Conservation (phyloP, 2,888 invertebrate genomes). For the Orgyia antiqua region DNA sequence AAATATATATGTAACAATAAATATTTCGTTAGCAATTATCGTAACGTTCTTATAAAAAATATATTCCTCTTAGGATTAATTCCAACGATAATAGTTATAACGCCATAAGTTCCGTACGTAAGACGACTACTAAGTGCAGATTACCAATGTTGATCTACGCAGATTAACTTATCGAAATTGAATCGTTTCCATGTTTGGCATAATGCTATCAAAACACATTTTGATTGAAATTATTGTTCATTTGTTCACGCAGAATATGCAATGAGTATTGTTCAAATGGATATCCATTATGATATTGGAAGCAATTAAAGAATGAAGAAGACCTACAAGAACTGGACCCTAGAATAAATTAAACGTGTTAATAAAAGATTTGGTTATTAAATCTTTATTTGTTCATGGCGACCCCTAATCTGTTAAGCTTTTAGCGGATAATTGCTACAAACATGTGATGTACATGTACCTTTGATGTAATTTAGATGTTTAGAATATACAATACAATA, state of each 20-base stretch:
- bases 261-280: background rate
- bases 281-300: background rate
- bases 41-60: background rate
- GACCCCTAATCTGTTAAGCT: too few relatives aligned
- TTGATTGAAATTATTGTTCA: too few relatives aligned
- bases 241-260: slow-evolving; percentile 11
- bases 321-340: background rate
- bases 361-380: too few relatives aligned
- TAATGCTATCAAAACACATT: too few relatives aligned
- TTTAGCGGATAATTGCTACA: too few relatives aligned
- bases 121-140: slow-evolving; percentile 41
- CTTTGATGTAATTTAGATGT: too few relatives aligned
- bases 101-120: slow-evolving; percentile 12
- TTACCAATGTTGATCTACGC: slow-evolving; percentile 36
- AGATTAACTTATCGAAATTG: slow-evolving; percentile 24
- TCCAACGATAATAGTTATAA: slow-evolving; percentile 11
- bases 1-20: too few relatives aligned
- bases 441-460: too few relatives aligned
- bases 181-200: too few relatives aligned
- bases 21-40: too few relatives aligned
- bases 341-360: background rate
- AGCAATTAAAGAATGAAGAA: background rate
- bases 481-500: too few relatives aligned
- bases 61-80: background rate
- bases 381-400: too few relatives aligned